Evolutionary conservation across 1,140 invertebrate species (phyloP), one percentile per base, ranked within the genome.

Genomic region (Episyrphus balteatus): DNA sequence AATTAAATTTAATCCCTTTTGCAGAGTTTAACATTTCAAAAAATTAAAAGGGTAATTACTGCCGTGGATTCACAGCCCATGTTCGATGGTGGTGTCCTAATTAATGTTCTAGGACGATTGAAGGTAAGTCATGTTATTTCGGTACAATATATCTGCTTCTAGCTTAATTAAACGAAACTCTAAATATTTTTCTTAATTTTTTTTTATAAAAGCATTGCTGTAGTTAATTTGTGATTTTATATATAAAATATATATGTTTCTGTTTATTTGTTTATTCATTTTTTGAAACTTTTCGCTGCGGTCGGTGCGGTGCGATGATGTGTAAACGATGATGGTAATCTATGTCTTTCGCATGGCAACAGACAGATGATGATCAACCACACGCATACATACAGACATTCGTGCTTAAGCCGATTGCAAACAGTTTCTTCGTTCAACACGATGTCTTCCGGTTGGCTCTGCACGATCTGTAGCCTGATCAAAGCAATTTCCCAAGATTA

Each of bases 51-150:
- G 71, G 77, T 85, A 63, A 85, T 95, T 64, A 93, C 92, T 46
- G 82, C 87, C n/a, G 82, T 94, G 39, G 92, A 96, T 69, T 91
- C 86, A 49, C 92, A 95, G 71, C 92, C 92, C 36, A 95, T 89
- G 79, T 92, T 91, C 62, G 92, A 95, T 74, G 92, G 92, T 38
- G 91, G 92, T 48, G 84, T 96, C 51, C 70, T 95, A 66, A 91
- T 95, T 54, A 90, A 88, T 76, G 92, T 95, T 33, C 74, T 95
- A 50, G 92, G 92, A 58, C 84, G 91, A 73, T 74, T 96, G 59
- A 86, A 95, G 83, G 91, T 93, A 76, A 75, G 65, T 69, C n/a
- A n/a, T 50, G 13, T 46, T 31, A n/a, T 32, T 26, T 41, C 41
- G 13, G 19, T 44, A 18, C 15, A 33, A 33, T 26, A 8, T 26